Evolutionary conservation across 2,113 vertebrate species (phyloP), one percentile per base, ranked within the genome.

Genomic region (Psephotus haematonotus): DNA sequence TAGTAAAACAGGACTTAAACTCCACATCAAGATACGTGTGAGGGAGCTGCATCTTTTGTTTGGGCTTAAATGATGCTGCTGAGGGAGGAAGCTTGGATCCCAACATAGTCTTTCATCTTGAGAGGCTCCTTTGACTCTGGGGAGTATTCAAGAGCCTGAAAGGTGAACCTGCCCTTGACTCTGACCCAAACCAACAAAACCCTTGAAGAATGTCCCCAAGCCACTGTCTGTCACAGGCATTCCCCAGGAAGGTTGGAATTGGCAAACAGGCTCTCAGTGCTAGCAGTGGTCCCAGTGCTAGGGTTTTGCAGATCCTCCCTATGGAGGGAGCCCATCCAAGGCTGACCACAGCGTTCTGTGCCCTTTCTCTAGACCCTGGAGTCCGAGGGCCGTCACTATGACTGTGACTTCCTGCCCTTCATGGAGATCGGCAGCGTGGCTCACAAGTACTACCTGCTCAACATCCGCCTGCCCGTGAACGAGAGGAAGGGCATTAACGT

Each of bases 361-460:
- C 28, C 88, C 67, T 76, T 78, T 24, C 49, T 60, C 33, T 78
- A 99, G 99, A 99, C 97, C 1, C 37, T 52, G 23, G 99, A 99
- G 62, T 99, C 99, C 0, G 99, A 99, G 91, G 99, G 99, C 8
- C 99, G 99, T 5, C 97, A 98, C 97, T 99, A 99, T 6, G 99
- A 99, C 15, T 99, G 99, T 18, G 99, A 99, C 43, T 97, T 98
- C 35, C 97, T 99, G 67, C 99, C 99, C 37, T 99, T 99, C 97
- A 99, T 99, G 98, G 99, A 99, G 97, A 96, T 99, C 0, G 99
- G 99, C 50, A 99, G 98, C 1, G 99, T 99, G 86, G 98, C 98
- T 35, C 99, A 99, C 94, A 99, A 99, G 76, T 99, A 98, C 96
- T 99, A 99, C 88, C 99, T 99, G 49, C 97, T 99, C 87, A 99